Conservation (phyloP, 2,797 vertebrate species). For the Cossypha niveicapilla region DNA sequence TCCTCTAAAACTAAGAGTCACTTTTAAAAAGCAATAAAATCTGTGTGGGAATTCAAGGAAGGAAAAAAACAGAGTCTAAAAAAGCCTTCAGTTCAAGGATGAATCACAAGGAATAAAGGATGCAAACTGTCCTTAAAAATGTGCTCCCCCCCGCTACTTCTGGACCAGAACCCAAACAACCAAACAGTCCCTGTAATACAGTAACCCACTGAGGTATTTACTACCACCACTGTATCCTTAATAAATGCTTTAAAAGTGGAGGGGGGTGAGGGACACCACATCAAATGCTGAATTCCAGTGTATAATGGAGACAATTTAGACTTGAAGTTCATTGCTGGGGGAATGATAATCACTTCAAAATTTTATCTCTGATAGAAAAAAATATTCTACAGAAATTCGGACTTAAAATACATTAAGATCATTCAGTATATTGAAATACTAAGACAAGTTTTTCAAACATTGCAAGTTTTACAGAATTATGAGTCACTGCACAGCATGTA, state of each 20-base stretch:
- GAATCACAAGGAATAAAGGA: neutral
- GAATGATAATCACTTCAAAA: neutral
- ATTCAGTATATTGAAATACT: neutral
- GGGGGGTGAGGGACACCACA: neutral
- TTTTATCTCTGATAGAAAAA: neutral
- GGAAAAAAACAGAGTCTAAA: neutral
- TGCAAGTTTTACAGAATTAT: neutral
- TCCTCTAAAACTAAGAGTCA: neutral
- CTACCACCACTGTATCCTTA: neutral
- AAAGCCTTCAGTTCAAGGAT: neutral
- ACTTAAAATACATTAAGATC: neutral
- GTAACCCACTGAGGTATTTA: neutral
- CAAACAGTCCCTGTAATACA: neutral
- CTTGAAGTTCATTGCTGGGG: neutral
- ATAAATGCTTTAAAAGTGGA: neutral
- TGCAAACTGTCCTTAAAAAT: neutral
- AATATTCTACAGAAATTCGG: neutral
- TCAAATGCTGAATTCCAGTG: neutral
- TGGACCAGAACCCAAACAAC: neutral
- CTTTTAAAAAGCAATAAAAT: neutral
- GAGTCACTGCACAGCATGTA: neutral
- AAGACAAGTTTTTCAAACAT: neutral
- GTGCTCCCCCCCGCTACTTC: neutral
- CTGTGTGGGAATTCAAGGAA: neutral
- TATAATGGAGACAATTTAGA: neutral